Conservation (phyloP, 2,113 vertebrate genomes). For the Macrotus californicus region DNA sequence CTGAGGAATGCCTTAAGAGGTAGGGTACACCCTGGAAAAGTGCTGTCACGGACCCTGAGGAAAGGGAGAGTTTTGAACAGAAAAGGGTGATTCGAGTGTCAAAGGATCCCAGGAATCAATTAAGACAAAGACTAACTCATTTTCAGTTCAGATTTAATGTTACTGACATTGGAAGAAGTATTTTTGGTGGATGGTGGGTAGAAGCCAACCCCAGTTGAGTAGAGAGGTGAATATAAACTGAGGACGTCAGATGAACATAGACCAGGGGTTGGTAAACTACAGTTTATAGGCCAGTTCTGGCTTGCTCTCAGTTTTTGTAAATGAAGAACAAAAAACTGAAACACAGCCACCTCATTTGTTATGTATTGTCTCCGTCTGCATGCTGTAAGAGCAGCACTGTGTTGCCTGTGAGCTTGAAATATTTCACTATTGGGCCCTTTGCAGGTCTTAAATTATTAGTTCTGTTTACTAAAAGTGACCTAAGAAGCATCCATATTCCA, state of each 20-base stretch:
- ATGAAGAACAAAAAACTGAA: no score
- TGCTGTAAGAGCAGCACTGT: background rate
- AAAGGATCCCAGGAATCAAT: background rate
- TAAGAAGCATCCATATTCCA: background rate
- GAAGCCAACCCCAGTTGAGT: background rate
- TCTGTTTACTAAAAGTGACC: slow-evolving; percentile 34
- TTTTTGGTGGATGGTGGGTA: background rate
- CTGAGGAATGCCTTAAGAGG: background rate
- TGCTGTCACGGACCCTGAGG: background rate
- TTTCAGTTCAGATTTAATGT: slow-evolving; percentile 7
- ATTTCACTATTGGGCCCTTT: background rate
- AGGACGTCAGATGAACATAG: background rate
- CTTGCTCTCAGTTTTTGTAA: background rate
- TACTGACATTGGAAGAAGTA: background rate
- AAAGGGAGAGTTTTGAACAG: background rate
- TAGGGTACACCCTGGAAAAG: background rate
- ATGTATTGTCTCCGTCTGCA: background rate
- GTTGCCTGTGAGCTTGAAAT: background rate
- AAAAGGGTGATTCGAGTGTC: background rate
- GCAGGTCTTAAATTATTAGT: slow-evolving; percentile 11
- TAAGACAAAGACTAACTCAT: background rate
- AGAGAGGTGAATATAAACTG: background rate
- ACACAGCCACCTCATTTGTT: background rate
- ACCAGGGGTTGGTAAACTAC: background rate
- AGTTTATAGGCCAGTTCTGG: background rate